Evolutionary conservation across 2,888 invertebrate genomes (phyloP).

Genomic region (Apamea anceps): DNA sequence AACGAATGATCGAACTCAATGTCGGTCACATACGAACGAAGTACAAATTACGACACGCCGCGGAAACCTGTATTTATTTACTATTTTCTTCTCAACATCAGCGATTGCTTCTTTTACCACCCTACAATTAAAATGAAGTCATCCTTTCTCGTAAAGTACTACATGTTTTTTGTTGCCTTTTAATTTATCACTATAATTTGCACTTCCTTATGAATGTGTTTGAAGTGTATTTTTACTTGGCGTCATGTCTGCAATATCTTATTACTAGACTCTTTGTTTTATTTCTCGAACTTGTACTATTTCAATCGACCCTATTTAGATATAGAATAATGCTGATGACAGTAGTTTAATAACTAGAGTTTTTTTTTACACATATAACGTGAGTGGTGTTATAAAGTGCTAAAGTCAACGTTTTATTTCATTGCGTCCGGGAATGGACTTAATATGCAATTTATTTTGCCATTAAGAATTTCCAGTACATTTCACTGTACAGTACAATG

Average conservation of each 20-base stretch:
- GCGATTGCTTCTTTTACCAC: conserved; percentile 39
- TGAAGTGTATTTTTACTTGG: conserved; percentile 17
- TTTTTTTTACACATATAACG: not conserved
- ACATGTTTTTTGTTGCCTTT: conserved; percentile 27
- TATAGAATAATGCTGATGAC: conserved; percentile 8
- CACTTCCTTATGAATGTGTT: conserved; percentile 30
- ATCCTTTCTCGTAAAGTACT: conserved; percentile 30
- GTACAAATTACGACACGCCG: conserved; percentile 74
- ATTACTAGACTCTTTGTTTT: conserved; percentile 14
- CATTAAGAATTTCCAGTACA: conserved; percentile 29
- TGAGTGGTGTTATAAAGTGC: not conserved
- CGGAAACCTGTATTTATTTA: conserved; percentile 74
- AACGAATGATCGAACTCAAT: conserved; percentile 77
- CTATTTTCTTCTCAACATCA: conserved; percentile 51
- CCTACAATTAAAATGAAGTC: conserved; percentile 45
- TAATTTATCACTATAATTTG: conserved; percentile 25
- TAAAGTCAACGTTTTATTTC: conserved; percentile 8
- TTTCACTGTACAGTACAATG: conserved; percentile 37
- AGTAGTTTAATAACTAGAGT: not conserved
- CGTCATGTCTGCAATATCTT: conserved; percentile 26
- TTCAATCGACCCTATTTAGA: conserved; percentile 30
- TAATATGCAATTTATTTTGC: conserved; percentile 24
- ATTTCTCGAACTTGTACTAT: conserved; percentile 16
- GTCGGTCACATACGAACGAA: conserved; percentile 74
- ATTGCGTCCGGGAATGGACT: conserved; percentile 3